Percentiles rank a stretch among this genome's conserved stretches.
These are phyloP conservation scores for Austrofundulus limnaeus DNA, from an alignment of 2,113 vertebrate genomes.

Conservation along the genomic window DNA sequence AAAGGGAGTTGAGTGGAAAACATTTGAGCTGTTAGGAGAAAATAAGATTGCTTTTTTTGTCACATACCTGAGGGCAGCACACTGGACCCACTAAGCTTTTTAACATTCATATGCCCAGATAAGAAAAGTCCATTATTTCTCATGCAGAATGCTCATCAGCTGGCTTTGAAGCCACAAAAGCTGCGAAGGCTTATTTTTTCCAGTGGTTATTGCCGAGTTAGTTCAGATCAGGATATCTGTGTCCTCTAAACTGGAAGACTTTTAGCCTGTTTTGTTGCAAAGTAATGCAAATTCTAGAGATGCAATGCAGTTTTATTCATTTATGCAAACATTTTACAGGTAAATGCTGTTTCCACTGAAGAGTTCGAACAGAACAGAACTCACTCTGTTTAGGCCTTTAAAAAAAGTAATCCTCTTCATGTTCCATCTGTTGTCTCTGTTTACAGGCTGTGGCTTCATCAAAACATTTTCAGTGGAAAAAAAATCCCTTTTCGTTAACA, in stretches of 20 bases:
- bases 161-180: constrained; percentile 30
- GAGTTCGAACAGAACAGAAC: too few species aligned
- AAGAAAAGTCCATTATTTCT: constrained; percentile 41
- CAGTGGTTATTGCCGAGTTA: constrained; percentile 16
- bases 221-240: constrained; percentile 13
- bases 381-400: too few species aligned
- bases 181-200: constrained; percentile 11
- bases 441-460: too few species aligned
- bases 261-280: constrained; percentile 1
- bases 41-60: constrained; percentile 36
- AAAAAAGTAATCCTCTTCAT: too few species aligned
- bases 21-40: constrained; percentile 17
- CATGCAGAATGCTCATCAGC: constrained; percentile 25
- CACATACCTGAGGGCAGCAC: constrained; percentile 29
- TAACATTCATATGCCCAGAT: constrained; percentile 47
- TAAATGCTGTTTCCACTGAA: not conserved
- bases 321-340: not conserved
- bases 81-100: constrained; percentile 35
- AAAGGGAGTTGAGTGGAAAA: constrained; percentile 12
- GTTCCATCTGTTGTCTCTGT: not conserved
- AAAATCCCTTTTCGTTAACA: too few species aligned
- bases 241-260: not conserved
- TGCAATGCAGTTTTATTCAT: not conserved
- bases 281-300: not conserved
- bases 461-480: too few species aligned